These are phyloP conservation scores for Crematogaster levior DNA, from an alignment of 2,888 invertebrate species.

Conservation along the genomic window DNA sequence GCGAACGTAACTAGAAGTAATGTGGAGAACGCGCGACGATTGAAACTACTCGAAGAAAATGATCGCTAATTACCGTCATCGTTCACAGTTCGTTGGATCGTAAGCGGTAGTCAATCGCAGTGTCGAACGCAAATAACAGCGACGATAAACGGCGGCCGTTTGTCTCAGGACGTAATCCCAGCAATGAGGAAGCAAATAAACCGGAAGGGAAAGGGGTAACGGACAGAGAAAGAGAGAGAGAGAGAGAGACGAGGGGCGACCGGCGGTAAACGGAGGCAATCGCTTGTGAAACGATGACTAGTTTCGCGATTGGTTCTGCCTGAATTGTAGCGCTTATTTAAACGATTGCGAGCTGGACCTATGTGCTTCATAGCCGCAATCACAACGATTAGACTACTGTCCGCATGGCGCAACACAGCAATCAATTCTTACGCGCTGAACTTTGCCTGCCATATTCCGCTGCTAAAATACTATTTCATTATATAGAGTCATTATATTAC, in stretches of 20 bases:
- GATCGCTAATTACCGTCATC: slow-evolving; percentile 56
- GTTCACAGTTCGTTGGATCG: slow-evolving; percentile 30
- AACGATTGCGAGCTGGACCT: slow-evolving; percentile 43
- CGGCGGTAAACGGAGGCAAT: slow-evolving; percentile 27
- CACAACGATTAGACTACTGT: slow-evolving; percentile 68
- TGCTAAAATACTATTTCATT: slow-evolving; percentile 18
- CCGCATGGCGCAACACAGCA: slow-evolving; percentile 43
- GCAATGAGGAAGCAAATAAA: slow-evolving; percentile 41
- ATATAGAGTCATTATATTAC: slow-evolving; percentile 17
- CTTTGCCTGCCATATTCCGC: slow-evolving; percentile 4
- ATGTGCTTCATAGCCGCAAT: slow-evolving; percentile 57
- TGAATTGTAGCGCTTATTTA: slow-evolving; percentile 64
- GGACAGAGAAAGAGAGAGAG: no score
- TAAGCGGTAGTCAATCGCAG: slow-evolving; percentile 11
- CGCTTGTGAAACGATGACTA: slow-evolving; percentile 58
- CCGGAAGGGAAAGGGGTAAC: slow-evolving; percentile 25
- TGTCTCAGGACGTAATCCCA: slow-evolving; percentile 28
- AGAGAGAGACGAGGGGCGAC: no score
- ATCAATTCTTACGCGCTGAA: slow-evolving; percentile 11
- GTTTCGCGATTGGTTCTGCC: slow-evolving; percentile 67
- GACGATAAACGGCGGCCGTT: slow-evolving; percentile 52
- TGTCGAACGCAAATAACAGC: slow-evolving; percentile 28
- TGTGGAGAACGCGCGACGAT: slow-evolving; percentile 38
- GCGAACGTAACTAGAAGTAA: background rate
- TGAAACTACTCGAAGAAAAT: slow-evolving; percentile 26